Base-by-base conservation (phyloP, 1,140 invertebrate genomes). In the Helicoverpa armigera region DNA sequence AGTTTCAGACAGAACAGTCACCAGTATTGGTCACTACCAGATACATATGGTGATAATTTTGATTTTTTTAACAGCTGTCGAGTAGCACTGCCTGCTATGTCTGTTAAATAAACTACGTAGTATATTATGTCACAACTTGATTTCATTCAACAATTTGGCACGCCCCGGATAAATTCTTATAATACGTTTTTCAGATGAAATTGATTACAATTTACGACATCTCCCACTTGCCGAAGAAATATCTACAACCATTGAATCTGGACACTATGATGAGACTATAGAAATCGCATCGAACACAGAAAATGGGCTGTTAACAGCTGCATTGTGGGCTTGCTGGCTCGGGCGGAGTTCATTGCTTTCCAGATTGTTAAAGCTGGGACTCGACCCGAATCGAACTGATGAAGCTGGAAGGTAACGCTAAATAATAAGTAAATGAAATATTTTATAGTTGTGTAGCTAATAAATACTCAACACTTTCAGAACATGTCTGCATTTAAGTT, bases 401-500 rank as follows among this genome's bases (percentile, higher is more conserved):
- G 88, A 90, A 50, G 83, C 86, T 78, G 96, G 96, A 82, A 95
- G 96, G 96, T 96, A 91, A 82, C 12, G 50, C 13, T 61, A 48
- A 61, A 56, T 53, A 73, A 7, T 73, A 16, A n/a, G 53, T 23
- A 53, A 4, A 61, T 51, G 54, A 77, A 60, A 43, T 51, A 65
- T 63, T 51, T 65, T 16, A 35, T 11, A 31, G 29, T 43, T 61
- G 11, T 10, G 11, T 23, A 61, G 11, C 29, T 13, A 43, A 43
- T 43, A 29, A 61, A 12, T 90, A 23, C 80, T 86, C 11, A 83
- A 87, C 0, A 50, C 79, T 95, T 94, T 48, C 81, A 97, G 97
- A 90, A 97, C 97, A 4, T 96, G 97, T 12, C 89, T 98, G 16
- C 98, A 98, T 91, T 95, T 98, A 83, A 97, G 98, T 53, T 96